These are phyloP conservation scores for Calameuta pallipes DNA, from an alignment of 2,888 invertebrate species.

Conservation along the genomic window DNA sequence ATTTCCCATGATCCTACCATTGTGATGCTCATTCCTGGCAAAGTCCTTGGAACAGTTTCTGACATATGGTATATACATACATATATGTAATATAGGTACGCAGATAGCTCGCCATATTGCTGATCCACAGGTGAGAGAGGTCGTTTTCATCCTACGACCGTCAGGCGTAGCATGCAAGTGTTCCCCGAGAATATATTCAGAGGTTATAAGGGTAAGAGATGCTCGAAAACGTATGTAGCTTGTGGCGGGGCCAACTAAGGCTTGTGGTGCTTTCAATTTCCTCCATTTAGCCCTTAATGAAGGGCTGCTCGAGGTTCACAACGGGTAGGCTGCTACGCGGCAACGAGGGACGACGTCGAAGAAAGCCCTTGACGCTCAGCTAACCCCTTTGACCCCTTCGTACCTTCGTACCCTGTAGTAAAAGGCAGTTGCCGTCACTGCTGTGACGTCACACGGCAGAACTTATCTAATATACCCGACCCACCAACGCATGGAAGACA, in stretches of 20 bases:
- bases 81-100: too few relatives aligned
- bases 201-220: background rate
- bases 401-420: slow-evolving; percentile 21
- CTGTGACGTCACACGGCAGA: slow-evolving; percentile 44
- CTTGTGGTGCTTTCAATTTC: slow-evolving; percentile 54
- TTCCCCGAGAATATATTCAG: background rate
- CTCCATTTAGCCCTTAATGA: slow-evolving; percentile 53
- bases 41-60: background rate
- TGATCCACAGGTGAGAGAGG: background rate
- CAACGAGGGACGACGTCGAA: slow-evolving; percentile 40
- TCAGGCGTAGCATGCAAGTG: background rate
- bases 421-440: slow-evolving; percentile 42
- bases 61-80: too few relatives aligned
- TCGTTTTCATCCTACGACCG: background rate
- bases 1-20: background rate
- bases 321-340: slow-evolving; percentile 25
- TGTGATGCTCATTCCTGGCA: background rate
- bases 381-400: slow-evolving; percentile 27
- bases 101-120: too few relatives aligned
- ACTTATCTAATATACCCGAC: slow-evolving; percentile 54
- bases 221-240: background rate
- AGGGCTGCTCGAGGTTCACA: slow-evolving; percentile 38
- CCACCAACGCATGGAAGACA: slow-evolving; percentile 3
- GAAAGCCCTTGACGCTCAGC: slow-evolving; percentile 42
- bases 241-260: background rate